phyloP scores from a whole-genome alignment of 2,888 invertebrate species.

The Osmoderma eremita region DNA sequence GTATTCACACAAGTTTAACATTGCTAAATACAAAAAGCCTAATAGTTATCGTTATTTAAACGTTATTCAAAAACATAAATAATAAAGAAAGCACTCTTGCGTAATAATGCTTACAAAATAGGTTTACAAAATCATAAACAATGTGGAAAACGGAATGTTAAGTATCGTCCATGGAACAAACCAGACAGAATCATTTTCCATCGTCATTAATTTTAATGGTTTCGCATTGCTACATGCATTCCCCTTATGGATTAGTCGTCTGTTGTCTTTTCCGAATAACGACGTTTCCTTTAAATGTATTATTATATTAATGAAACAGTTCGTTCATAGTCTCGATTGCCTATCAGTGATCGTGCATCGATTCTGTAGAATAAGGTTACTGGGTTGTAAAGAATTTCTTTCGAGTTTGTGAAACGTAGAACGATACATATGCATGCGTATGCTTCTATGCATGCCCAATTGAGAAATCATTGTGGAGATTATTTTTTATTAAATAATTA shows the following conservation, averaged over 20 bases:
- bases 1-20: too few relatives aligned
- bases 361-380: slow-evolving; percentile 28
- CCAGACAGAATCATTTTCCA: slow-evolving; percentile 4
- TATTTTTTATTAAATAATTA: too few relatives aligned
- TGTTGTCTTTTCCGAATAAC: slow-evolving; percentile 8
- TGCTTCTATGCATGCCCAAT: too few relatives aligned
- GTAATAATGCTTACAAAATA: too few relatives aligned
- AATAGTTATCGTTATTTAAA: neutral
- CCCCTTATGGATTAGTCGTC: slow-evolving; percentile 12
- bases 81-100: neutral
- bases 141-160: slow-evolving; percentile 5
- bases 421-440: too few relatives aligned
- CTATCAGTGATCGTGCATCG: slow-evolving; percentile 28
- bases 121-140: neutral
- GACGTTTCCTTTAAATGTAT: slow-evolving; percentile 32
- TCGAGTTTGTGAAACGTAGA: neutral
- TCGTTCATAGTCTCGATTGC: slow-evolving; percentile 12
- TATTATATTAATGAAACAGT: slow-evolving; percentile 29
- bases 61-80: neutral
- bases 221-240: slow-evolving; percentile 21
- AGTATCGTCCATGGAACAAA: slow-evolving; percentile 14
- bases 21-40: too few relatives aligned
- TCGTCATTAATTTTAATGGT: slow-evolving; percentile 29
- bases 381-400: slow-evolving; percentile 28
- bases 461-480: too few relatives aligned